Percentiles rank a stretch among this genome's conserved stretches.
phyloP scores from a whole-genome alignment of 2,888 invertebrate genomes.

The Noctua fimbriata region DNA sequence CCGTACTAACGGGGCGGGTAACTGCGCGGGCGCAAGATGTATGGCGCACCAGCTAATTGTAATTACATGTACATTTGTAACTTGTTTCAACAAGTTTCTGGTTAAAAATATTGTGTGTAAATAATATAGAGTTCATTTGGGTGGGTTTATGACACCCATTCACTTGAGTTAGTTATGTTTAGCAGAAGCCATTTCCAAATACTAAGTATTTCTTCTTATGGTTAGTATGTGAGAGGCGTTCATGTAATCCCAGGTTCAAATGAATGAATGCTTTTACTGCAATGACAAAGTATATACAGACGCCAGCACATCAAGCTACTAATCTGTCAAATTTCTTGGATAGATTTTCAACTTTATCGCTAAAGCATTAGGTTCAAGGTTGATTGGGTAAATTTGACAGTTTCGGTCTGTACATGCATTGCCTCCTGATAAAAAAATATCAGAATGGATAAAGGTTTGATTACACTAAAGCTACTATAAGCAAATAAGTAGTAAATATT shows the following conservation, averaged over 20 bases:
- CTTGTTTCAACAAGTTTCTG: conserved; percentile 52
- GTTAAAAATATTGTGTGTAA: conserved; percentile 36
- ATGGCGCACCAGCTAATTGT: conserved; percentile 58
- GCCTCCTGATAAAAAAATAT: neutral
- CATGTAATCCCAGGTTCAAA: neutral
- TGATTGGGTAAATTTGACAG: too few species aligned
- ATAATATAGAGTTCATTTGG: conserved; percentile 31
- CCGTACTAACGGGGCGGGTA: conserved; percentile 68
- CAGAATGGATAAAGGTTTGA: neutral
- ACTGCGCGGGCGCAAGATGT: conserved; percentile 57
- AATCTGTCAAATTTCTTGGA: too few species aligned
- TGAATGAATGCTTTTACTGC: neutral
- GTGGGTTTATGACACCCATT: neutral
- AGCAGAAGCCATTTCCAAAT: neutral
- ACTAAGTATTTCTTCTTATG: neutral
- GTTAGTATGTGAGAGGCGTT: neutral
- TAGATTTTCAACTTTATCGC: too few species aligned
- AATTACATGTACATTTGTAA: conserved; percentile 60
- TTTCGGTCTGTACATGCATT: too few species aligned
- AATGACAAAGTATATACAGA: neutral
- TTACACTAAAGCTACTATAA: neutral
- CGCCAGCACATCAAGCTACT: too few species aligned
- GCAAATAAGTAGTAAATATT: neutral
- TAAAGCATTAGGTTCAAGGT: too few species aligned
- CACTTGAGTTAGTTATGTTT: conserved; percentile 2